Percentiles rank a stretch among this genome's conserved stretches.
Conservation (phyloP, 2,888 invertebrate species). For the Eristalis intricaria region DNA sequence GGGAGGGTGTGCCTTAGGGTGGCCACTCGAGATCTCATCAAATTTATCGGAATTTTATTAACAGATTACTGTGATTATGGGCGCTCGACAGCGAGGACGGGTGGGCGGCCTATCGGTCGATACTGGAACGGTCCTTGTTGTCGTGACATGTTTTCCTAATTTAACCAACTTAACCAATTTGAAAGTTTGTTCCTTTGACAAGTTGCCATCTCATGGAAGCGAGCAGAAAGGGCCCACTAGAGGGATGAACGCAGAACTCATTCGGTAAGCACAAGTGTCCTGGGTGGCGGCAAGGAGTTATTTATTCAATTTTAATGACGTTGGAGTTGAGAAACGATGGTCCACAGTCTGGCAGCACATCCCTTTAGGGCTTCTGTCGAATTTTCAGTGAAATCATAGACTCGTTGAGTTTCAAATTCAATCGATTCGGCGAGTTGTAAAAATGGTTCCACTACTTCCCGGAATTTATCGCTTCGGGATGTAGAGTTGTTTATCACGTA, state of each 20-base stretch:
- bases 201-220: neutral
- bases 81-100: neutral
- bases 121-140: conserved; percentile 13
- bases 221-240: fast-evolving
- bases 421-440: no score
- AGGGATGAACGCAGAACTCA: no score
- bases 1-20: neutral
- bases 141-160: conserved; percentile 23
- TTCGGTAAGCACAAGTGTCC: no score
- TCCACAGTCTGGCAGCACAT: no score
- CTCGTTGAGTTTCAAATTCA: no score
- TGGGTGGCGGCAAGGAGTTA: neutral
- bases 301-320: neutral
- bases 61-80: conserved; percentile 43
- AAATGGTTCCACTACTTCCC: no score
- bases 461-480: no score
- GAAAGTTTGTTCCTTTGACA: conserved; percentile 12
- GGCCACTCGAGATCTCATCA: conserved; percentile 12
- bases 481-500: no score
- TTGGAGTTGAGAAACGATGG: neutral
- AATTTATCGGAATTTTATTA: conserved; percentile 46
- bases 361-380: neutral
- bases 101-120: neutral
- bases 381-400: no score
- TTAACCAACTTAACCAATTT: conserved; percentile 16